Percentiles rank a stretch among this genome's conserved stretches.
Conservation (phyloP, 92 coral and sea anemone species). For the Plumapathes pennacea region DNA sequence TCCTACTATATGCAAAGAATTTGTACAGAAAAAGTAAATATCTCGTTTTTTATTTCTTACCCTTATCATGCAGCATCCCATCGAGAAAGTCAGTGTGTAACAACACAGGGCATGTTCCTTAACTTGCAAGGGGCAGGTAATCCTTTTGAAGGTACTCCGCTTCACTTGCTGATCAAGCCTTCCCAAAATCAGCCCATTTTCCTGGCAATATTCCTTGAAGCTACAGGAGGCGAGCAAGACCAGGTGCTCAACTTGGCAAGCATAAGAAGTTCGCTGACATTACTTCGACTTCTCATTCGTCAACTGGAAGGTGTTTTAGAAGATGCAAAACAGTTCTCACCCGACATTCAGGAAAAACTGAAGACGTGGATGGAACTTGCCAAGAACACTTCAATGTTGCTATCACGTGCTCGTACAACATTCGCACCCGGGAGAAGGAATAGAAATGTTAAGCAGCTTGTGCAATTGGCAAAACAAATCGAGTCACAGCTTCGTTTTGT, state of each 20-base stretch:
- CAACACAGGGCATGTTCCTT: too few species aligned
- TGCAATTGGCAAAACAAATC: too few species aligned
- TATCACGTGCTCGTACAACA: too few species aligned
- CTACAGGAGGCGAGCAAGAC: conserved; percentile 49
- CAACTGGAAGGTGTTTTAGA: background rate
- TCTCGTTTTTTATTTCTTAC: background rate
- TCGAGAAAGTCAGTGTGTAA: background rate
- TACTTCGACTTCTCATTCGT: background rate
- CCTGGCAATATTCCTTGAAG: conserved; percentile 29
- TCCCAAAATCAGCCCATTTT: conserved; percentile 3
- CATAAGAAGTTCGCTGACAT: conserved; percentile 1
- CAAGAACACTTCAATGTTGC: background rate
- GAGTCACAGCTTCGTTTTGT: too few species aligned
- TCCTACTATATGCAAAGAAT: background rate
- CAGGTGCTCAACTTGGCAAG: conserved; percentile 15
- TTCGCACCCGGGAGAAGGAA: too few species aligned
- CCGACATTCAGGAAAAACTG: background rate
- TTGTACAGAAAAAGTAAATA: background rate
- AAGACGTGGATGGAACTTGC: background rate
- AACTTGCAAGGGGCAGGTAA: too few species aligned
- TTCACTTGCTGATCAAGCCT: conserved; percentile 2
- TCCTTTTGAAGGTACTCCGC: background rate
- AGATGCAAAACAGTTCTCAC: background rate
- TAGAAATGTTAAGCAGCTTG: too few species aligned
- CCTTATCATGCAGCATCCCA: background rate